These are phyloP conservation scores for Oriolus oriolus DNA, from an alignment of 2,113 vertebrate genomes.

Conservation along the genomic window DNA sequence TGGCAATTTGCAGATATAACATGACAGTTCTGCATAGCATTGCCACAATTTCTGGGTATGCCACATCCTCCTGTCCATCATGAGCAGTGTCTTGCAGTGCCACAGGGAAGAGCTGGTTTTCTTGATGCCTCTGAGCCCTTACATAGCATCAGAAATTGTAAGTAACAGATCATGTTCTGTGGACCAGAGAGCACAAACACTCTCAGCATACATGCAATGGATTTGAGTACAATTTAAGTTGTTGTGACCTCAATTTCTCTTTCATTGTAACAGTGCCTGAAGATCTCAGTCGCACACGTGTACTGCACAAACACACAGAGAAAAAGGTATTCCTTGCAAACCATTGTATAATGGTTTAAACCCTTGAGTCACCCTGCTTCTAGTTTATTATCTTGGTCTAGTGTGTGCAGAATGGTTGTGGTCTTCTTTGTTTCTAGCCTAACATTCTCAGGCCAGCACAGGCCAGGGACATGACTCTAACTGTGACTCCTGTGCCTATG, in stretches of 20 bases:
- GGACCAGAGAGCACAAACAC: not conserved
- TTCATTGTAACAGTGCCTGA: not conserved
- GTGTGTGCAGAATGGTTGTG: not conserved
- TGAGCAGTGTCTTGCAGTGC: fast-evolving
- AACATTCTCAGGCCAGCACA: not conserved
- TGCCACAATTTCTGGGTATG: not conserved
- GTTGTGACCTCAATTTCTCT: not conserved
- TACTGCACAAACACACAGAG: not conserved
- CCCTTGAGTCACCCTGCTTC: not conserved
- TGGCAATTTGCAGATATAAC: not conserved
- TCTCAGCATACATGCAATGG: not conserved
- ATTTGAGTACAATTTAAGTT: not conserved
- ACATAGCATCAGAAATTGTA: not conserved
- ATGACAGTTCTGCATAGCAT: not conserved
- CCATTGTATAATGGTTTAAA: not conserved
- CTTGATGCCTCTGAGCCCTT: not conserved
- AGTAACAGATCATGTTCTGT: not conserved
- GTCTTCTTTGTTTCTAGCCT: not conserved
- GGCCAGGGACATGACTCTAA: not conserved
- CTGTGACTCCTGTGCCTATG: no score
- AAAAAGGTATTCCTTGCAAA: not conserved
- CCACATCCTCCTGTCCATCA: not conserved
- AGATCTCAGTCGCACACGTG: not conserved
- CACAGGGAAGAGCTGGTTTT: not conserved
- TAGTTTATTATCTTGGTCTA: not conserved